Conservation (phyloP, 2,797 vertebrate species). For the Parauchenoglanis punctatus region DNA sequence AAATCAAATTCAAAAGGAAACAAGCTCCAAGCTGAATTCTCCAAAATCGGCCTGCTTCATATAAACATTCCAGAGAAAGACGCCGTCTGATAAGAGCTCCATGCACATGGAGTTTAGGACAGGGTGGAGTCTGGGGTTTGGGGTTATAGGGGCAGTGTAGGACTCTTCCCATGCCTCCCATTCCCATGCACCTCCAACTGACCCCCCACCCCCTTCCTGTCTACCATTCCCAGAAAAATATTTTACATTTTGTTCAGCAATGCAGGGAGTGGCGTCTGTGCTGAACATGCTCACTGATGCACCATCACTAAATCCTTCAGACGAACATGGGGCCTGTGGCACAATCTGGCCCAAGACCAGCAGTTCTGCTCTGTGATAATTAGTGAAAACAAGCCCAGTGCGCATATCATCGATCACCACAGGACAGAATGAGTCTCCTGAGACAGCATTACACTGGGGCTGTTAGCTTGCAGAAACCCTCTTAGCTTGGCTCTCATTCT, state of each 20-base stretch:
- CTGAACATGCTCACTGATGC: conserved; percentile 25
- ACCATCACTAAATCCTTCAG: conserved; percentile 31
- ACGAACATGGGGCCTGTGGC: conserved; percentile 18
- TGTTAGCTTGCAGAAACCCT: conserved; percentile 11
- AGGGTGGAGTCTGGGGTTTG: conserved; percentile 9
- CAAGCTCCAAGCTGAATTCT: conserved; percentile 65
- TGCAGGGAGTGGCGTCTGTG: conserved; percentile 19
- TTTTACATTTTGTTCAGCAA: conserved; percentile 65
- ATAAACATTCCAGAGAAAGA: conserved; percentile 73
- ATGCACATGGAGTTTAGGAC: conserved; percentile 26
- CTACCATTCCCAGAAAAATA: conserved; percentile 60
- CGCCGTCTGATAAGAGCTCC: conserved; percentile 65
- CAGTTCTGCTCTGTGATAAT: background rate
- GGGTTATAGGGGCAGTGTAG: background rate
- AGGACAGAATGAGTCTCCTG: conserved; percentile 19
- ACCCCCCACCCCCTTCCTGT: conserved; percentile 48
- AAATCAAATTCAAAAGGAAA: conserved; percentile 73
- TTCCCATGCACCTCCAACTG: conserved; percentile 2
- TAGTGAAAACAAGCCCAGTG: conserved; percentile 22
- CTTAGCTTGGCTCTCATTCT: conserved; percentile 5
- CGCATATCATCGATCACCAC: conserved; percentile 25
- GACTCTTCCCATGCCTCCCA: conserved; percentile 28
- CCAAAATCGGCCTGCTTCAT: conserved; percentile 71
- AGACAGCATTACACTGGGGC: background rate
- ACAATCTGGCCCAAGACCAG: conserved; percentile 9